Percentiles rank a stretch among this genome's conserved stretches.
Conservation (phyloP, 2,888 invertebrate genomes). For the Cabera pusaria region DNA sequence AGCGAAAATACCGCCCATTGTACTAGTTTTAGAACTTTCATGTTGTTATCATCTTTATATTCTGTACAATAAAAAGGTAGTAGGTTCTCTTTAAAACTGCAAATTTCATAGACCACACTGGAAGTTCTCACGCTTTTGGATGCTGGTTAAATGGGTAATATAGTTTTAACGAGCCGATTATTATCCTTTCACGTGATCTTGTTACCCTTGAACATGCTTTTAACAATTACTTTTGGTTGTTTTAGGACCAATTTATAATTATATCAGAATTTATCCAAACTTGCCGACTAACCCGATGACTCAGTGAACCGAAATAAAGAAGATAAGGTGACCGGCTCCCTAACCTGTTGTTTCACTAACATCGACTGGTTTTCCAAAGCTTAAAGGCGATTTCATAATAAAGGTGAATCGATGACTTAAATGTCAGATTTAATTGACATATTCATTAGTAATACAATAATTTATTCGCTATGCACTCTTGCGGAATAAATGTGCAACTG, state of each 20-base stretch:
- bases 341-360: neutral
- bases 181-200: slow-evolving; percentile 14
- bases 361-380: no score
- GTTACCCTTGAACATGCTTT: slow-evolving; percentile 11
- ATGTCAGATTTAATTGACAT: slow-evolving; percentile 26
- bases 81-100: no score
- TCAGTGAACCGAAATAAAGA: slow-evolving; percentile 1
- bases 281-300: slow-evolving; percentile 12
- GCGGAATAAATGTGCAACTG: slow-evolving; percentile 14
- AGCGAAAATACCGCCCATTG: no score
- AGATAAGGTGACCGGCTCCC: neutral
- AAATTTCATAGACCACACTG: slow-evolving; percentile 5
- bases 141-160: slow-evolving; percentile 8
- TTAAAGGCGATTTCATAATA: no score
- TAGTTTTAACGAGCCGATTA: slow-evolving; percentile 21
- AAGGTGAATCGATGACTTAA: no score
- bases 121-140: slow-evolving; percentile 26
- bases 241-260: slow-evolving; percentile 3
- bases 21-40: no score
- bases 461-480: slow-evolving; percentile 15
- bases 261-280: slow-evolving; percentile 1
- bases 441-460: slow-evolving; percentile 14
- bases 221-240: slow-evolving; percentile 9
- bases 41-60: no score
- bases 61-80: no score